phyloP scores from a whole-genome alignment of 2,797 vertebrate species.

The Clangula hyemalis region DNA sequence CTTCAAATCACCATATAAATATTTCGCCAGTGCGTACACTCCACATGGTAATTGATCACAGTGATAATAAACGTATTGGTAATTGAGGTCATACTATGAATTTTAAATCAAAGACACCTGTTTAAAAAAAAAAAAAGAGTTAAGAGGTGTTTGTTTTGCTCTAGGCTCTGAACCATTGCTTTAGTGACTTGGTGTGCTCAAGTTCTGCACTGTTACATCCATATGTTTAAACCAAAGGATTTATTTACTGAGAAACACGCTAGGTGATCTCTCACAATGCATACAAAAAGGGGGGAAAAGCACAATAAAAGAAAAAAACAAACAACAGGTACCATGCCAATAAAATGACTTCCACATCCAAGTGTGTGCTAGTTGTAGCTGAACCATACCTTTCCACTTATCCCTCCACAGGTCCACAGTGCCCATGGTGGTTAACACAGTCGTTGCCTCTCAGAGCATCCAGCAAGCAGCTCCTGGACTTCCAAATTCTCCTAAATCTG shows the following conservation, averaged over 20 bases:
- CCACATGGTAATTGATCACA: fast-evolving
- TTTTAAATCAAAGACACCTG: background rate
- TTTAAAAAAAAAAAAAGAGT: background rate
- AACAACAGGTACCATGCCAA: background rate
- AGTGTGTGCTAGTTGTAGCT: background rate
- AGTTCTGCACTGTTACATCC: background rate
- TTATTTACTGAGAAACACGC: background rate
- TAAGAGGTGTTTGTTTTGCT: background rate
- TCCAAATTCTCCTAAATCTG: background rate
- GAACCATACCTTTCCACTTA: background rate
- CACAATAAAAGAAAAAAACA: background rate
- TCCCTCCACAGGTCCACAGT: background rate
- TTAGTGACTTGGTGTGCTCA: background rate
- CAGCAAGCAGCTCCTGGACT: background rate
- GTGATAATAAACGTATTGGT: background rate
- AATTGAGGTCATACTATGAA: background rate
- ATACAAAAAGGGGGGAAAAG: background rate
- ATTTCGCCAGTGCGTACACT: background rate
- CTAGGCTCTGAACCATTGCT: background rate
- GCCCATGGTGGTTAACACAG: background rate
- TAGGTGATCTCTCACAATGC: background rate
- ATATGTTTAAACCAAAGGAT: background rate
- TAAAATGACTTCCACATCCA: background rate
- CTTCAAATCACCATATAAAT: background rate
- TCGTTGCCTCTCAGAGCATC: fast-evolving